Percentiles rank a stretch among this genome's conserved stretches.
Evolutionary conservation across 2,888 invertebrate species (phyloP).

Genomic region (Amiota minor): DNA sequence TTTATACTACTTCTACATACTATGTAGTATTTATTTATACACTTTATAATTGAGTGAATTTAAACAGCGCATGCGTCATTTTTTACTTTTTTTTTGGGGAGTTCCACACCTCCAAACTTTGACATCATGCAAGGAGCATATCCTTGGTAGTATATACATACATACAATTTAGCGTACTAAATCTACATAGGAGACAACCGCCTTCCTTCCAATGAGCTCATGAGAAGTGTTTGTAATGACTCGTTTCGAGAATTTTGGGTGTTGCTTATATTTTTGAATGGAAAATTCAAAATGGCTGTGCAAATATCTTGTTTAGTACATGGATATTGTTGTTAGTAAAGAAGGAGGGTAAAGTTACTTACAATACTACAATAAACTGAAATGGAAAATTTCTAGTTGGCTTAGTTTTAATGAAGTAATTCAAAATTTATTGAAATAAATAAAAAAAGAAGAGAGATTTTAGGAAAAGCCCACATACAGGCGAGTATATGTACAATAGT

Average conservation of each 20-base stretch:
- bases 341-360: too few species aligned
- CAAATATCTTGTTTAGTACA: slow-evolving; percentile 64
- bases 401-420: too few species aligned
- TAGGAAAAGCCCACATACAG: too few species aligned
- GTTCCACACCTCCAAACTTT: neutral
- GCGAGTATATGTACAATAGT: too few species aligned
- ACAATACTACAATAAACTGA: too few species aligned
- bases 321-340: neutral
- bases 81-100: neutral
- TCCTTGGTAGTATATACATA: neutral
- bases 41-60: slow-evolving; percentile 47
- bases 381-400: too few species aligned
- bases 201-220: slow-evolving; percentile 34
- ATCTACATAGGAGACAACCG: slow-evolving; percentile 13
- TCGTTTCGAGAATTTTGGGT: neutral
- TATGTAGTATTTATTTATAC: too few species aligned
- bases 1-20: too few species aligned
- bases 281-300: slow-evolving; percentile 71
- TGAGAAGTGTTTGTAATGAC: slow-evolving; percentile 15
- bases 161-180: neutral
- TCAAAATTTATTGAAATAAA: too few species aligned
- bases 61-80: slow-evolving; percentile 48
- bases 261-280: slow-evolving; percentile 6
- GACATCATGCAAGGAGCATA: too few species aligned
- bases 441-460: too few species aligned